These are phyloP conservation scores for Drosophila acutilabella DNA, from an alignment of 2,888 invertebrate species.

Conservation along the genomic window DNA sequence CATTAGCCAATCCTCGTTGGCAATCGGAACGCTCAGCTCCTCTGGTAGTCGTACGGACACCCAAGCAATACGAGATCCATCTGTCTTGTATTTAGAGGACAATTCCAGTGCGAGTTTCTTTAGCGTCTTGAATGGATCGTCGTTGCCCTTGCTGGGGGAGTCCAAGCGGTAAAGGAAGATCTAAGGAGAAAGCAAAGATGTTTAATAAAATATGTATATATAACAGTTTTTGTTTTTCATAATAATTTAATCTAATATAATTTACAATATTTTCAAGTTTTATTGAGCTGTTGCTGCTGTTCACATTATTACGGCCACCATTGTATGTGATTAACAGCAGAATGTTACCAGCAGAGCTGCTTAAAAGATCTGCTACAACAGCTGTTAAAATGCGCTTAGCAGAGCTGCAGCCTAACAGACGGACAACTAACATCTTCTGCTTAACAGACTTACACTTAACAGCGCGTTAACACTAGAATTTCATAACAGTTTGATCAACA, in stretches of 20 bases:
- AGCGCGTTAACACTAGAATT: background rate
- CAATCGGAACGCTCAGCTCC: slow-evolving; percentile 64
- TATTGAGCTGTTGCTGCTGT: too few species aligned
- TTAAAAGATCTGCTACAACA: background rate
- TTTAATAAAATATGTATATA: too few species aligned
- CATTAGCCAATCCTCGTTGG: slow-evolving; percentile 76
- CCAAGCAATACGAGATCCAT: slow-evolving; percentile 89
- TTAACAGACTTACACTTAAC: slow-evolving; percentile 1
- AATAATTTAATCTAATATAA: too few species aligned
- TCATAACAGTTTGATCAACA: background rate
- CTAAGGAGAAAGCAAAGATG: slow-evolving; percentile 65
- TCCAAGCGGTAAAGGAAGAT: slow-evolving; percentile 89
- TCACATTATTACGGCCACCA: background rate
- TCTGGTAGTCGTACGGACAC: slow-evolving; percentile 88
- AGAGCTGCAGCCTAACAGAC: background rate
- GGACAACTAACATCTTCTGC: background rate
- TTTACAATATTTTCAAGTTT: too few species aligned
- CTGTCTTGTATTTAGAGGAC: slow-evolving; percentile 88
- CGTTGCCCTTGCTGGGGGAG: slow-evolving; percentile 88
- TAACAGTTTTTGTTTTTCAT: background rate
- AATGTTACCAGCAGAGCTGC: too few species aligned
- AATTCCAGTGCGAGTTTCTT: slow-evolving; percentile 88
- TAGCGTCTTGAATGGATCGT: slow-evolving; percentile 87
- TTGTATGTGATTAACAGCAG: background rate
- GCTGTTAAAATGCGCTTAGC: slow-evolving; percentile 17